Percentiles rank a stretch among this genome's conserved stretches.
Evolutionary conservation across 2,113 vertebrate species (phyloP).

Genomic region (Chamaetylas fuelleborni): DNA sequence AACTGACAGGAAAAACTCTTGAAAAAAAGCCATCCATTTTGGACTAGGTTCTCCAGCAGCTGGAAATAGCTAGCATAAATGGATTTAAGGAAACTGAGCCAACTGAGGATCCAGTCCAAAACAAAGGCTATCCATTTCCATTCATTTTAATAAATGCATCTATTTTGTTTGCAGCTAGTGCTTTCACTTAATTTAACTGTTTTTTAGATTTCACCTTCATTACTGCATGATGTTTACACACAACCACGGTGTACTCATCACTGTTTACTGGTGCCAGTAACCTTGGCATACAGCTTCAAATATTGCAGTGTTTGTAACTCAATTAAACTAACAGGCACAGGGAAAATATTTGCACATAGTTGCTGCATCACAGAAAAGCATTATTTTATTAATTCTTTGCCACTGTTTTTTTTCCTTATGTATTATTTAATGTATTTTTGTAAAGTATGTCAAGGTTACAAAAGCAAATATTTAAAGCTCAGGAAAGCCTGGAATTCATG

Average conservation of each 20-base stretch:
- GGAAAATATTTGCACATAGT: not conserved
- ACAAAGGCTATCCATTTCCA: not conserved
- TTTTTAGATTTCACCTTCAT: conserved; percentile 32
- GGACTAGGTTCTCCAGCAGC: not conserved
- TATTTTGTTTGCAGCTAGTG: not conserved
- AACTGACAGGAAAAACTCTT: not conserved
- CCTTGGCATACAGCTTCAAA: conserved; percentile 20
- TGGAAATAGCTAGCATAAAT: not conserved
- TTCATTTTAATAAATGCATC: not conserved
- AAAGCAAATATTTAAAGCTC: not conserved
- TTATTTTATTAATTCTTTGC: not conserved
- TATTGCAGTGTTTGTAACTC: not conserved
- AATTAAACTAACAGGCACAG: not conserved
- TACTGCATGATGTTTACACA: not conserved
- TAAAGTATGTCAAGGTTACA: not conserved
- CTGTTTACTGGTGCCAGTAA: conserved; percentile 5
- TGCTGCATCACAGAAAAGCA: not conserved
- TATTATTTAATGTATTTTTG: not conserved
- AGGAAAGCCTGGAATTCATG: not conserved
- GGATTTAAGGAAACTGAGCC: not conserved
- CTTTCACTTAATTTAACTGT: not conserved
- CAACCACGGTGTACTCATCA: not conserved
- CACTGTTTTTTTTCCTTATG: not conserved
- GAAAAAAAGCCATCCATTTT: not conserved
- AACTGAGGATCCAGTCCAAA: not conserved